Conservation (phyloP, 53 echinoderm and acorn worm genomes). For the Mesocentrotus franciscanus region DNA sequence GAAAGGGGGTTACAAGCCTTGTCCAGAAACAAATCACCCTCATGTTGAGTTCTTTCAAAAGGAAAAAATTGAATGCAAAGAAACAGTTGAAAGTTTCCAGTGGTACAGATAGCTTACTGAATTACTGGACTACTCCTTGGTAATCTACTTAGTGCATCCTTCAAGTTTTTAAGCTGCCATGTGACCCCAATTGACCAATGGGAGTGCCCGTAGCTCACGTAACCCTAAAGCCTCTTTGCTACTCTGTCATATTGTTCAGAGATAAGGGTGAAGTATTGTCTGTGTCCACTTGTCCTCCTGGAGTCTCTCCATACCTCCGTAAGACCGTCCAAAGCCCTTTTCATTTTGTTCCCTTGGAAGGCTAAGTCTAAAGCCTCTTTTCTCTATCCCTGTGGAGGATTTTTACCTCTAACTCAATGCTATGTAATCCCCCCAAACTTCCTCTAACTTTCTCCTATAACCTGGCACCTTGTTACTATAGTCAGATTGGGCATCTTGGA, state of each 20-base stretch:
- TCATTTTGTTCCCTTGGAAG: slow-evolving; percentile 36
- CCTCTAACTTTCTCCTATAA: not conserved
- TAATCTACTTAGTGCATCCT: slow-evolving; percentile 66
- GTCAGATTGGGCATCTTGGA: not conserved
- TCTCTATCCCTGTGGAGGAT: slow-evolving; percentile 25
- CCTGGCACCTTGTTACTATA: not conserved
- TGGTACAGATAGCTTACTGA: slow-evolving; percentile 52
- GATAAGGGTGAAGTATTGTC: slow-evolving; percentile 30
- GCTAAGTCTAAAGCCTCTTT: slow-evolving; percentile 47
- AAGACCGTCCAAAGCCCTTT: slow-evolving; percentile 6
- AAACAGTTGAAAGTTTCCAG: slow-evolving; percentile 27
- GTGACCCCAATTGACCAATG: slow-evolving; percentile 48
- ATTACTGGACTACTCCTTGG: slow-evolving; percentile 56
- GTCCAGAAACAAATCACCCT: not conserved
- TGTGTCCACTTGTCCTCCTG: not conserved
- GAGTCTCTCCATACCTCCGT: not conserved
- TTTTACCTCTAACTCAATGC: not conserved
- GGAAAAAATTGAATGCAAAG: slow-evolving; percentile 31
- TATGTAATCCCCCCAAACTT: slow-evolving; percentile 3
- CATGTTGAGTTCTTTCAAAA: slow-evolving; percentile 7
- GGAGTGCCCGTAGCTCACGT: slow-evolving; percentile 21
- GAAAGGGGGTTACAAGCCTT: not conserved
- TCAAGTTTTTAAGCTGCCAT: slow-evolving; percentile 48
- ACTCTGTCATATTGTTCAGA: slow-evolving; percentile 10
- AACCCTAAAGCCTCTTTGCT: slow-evolving; percentile 56